Base-by-base conservation (phyloP, 1,140 invertebrate genomes). In the Polypedilum pembai region DNA sequence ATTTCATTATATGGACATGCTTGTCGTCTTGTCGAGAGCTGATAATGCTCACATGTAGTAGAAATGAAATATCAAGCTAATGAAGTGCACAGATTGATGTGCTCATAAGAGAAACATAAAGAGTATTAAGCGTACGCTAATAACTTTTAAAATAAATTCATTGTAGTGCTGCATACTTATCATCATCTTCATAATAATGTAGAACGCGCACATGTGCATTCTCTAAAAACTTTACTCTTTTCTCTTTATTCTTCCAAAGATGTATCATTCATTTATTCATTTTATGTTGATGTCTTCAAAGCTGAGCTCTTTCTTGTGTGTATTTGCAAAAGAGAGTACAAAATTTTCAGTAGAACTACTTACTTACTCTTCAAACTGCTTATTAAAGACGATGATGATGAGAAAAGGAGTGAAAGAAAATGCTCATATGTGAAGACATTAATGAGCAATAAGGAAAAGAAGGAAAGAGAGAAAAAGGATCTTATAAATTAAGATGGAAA, bases 401-500 rank as follows among this genome's bases (percentile, higher is more conserved):
- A 56, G 12, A 4, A 15, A 10, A 45, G 41, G 41, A 45, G 5
- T 12, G 45, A 12, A 5, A 33, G 5, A 33, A 33, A 33, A 33
- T 33, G 24, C 24, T 33, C 24, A 33, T 33, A 33, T 33, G 24
- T 33, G 24, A 33, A 33, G 5, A 33, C 24, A 33, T 33, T 33
- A 33, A 33, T 33, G 24, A 33, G 24, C n/a, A n/a, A n/a, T n/a
- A n/a, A n/a, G n/a, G n/a, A n/a, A n/a, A n/a, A 10, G 7, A 10
- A 45, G 41, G 41, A 45, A 7, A 12, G 45, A 12, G 5, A 33
- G 24, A 33, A 33, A 33, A 33, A 33, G 24, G 24, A 33, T 33
- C 24, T 33, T 33, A 33, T 33, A 56, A 69, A 69, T 69, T 18
- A 69, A 18, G 65, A 69, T 69, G 65, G 65, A 69, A 66, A 66